Base-by-base conservation (phyloP, 2,113 vertebrate genomes). In the Oceanodroma tethys region DNA sequence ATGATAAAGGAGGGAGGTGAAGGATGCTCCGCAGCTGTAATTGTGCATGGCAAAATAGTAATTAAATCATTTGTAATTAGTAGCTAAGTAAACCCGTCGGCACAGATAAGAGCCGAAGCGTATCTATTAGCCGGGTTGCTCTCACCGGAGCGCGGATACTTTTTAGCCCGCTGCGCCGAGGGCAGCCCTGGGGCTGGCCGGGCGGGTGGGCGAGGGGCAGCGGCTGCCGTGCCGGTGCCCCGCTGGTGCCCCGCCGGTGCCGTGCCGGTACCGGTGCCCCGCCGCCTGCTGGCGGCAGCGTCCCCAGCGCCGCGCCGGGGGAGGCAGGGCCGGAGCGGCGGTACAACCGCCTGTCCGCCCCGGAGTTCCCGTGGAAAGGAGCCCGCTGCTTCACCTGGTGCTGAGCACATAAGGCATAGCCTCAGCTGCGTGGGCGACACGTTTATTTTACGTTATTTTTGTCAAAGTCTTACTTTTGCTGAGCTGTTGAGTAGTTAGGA, bases 51-150 rank as follows among this genome's bases (percentile, higher is more conserved):
- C 92, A 96, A 97, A 96, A 97, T 70, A 97, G 94, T 96, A 96
- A 98, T 98, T 98, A 98, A 98, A 92, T 88, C 19, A 88, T 97
- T 95, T 97, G 95, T 98, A 95, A 95, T 98, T 98, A 97, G 83
- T 36, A 95, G 92, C 95, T 96, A 90, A 95, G 89, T 88, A 94
- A 95, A 95, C 65, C 79, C 68, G 93, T 66, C 88, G 68, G 94
- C 81, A 7, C 45, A 65, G 73, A 56, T 71, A 60, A 81, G 42
- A 93, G 88, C 63, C 66, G 86, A 52, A 38, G 59, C 58, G 10
- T 4, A 6, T 81, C 66, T 82, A 0, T 36, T 36, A 86, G 47
- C 38, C 5, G 7, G 16, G n/a, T 1, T 25, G 47, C 8, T 62
- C 5, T 19, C 40, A 13, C 25, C 15, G 38, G 21, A 52, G 73